These are phyloP conservation scores for Eristalinus sepulchralis DNA, from an alignment of 2,888 invertebrate species.

Conservation along the genomic window DNA sequence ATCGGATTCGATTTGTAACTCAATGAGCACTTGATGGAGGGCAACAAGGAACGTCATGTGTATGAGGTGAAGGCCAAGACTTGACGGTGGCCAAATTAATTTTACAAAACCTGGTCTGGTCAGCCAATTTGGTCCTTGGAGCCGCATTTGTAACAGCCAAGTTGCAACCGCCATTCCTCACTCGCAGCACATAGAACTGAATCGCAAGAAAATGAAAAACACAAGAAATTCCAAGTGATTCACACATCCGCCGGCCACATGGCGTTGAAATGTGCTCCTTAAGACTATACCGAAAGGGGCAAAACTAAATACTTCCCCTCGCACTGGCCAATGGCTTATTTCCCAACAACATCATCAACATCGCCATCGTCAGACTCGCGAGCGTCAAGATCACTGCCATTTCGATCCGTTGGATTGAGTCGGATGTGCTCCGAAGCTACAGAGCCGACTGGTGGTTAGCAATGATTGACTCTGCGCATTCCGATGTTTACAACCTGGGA, in stretches of 20 bases:
- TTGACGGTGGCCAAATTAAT: no score
- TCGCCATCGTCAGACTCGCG: constrained; percentile 29
- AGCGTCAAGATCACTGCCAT: constrained; percentile 40
- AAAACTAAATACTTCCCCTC: constrained; percentile 3
- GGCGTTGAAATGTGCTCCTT: constrained; percentile 14
- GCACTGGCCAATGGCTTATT: constrained; percentile 11
- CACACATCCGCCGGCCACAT: constrained; percentile 12
- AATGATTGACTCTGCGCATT: constrained; percentile 9
- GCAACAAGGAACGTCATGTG: no score
- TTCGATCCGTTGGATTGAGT: constrained; percentile 33
- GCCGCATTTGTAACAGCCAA: not conserved
- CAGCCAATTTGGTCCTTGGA: no score
- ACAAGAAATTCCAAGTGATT: not conserved
- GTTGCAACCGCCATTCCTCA: not conserved
- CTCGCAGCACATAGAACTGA: not conserved
- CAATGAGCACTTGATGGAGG: no score
- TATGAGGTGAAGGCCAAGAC: no score
- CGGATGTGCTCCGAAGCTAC: not conserved
- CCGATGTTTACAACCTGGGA: constrained; percentile 34
- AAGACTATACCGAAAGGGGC: constrained; percentile 17
- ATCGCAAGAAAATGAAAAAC: not conserved
- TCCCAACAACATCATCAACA: constrained; percentile 46
- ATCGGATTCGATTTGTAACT: no score
- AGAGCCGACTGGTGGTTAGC: not conserved
- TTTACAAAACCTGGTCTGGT: no score